A percentile compares a stretch with the other conserved stretches of the same genome.
phyloP scores from a whole-genome alignment of 64 coral and sea anemone species.

The Pocillopora damicornis region DNA sequence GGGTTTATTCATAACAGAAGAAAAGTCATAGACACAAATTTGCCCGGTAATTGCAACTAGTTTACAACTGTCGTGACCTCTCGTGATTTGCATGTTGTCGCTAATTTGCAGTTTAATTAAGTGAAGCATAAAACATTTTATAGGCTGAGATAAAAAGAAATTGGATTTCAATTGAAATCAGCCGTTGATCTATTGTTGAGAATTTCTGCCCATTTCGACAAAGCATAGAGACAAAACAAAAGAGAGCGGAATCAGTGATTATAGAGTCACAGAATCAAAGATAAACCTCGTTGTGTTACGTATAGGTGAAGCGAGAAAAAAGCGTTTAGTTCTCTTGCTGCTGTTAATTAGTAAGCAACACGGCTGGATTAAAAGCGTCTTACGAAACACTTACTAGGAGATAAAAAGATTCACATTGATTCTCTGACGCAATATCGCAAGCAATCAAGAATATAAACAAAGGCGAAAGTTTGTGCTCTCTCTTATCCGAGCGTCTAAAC shows the following conservation, averaged over 20 bases:
- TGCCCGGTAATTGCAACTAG: not conserved
- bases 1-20: not conserved
- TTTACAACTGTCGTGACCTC: conserved; percentile 1
- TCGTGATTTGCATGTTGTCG: not conserved
- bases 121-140: not conserved
- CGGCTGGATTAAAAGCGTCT: not conserved
- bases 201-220: not conserved
- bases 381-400: not conserved
- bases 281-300: not conserved
- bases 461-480: not conserved
- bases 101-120: conserved; percentile 7
- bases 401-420: not conserved
- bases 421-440: not conserved
- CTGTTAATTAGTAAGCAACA: not conserved
- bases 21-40: not conserved
- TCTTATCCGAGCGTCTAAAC: not conserved
- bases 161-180: conserved; percentile 1
- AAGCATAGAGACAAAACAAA: not conserved
- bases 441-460: not conserved
- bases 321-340: not conserved
- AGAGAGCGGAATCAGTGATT: not conserved
- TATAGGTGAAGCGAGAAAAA: not conserved
- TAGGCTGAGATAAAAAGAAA: not conserved
- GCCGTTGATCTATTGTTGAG: not conserved
- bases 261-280: not conserved